These are phyloP conservation scores for Apamea crenata DNA, from an alignment of 2,888 invertebrate genomes.

Conservation along the genomic window DNA sequence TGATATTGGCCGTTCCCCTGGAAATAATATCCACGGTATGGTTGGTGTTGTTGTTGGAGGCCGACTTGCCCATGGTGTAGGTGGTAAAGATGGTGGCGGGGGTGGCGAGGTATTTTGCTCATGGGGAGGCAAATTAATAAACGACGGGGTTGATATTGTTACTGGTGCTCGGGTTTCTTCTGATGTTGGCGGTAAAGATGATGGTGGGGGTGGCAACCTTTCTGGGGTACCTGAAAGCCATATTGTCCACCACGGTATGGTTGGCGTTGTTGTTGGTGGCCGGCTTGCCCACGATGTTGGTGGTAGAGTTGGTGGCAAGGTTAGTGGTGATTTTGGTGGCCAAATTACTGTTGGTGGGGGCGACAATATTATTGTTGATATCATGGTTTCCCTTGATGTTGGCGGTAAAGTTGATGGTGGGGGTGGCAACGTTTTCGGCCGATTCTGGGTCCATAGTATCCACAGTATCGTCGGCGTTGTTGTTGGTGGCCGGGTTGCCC, in stretches of 20 bases:
- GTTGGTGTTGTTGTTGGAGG: conserved; percentile 23
- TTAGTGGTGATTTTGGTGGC: not conserved
- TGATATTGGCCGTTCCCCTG: not conserved
- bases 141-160: not conserved
- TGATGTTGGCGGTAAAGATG: not conserved
- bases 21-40: not conserved
- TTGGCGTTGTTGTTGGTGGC: not conserved
- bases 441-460: not conserved
- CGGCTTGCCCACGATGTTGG: not conserved
- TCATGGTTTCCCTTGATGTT: not conserved
- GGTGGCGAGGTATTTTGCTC: not conserved
- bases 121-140: not conserved
- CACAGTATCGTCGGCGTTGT: conserved; percentile 1
- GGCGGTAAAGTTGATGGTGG: not conserved
- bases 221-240: not conserved
- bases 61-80: not conserved
- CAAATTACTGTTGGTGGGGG: not conserved
- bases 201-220: not conserved
- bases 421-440: not conserved
- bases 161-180: not conserved
- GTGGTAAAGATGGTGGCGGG: not conserved
- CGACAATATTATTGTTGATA: not conserved
- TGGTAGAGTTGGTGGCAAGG: not conserved
- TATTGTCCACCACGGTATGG: not conserved
- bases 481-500: conserved; percentile 7